A percentile compares a stretch with the other conserved stretches of the same genome.
Evolutionary conservation across 2,113 vertebrate species (phyloP).

Genomic region (Choloepus hoffmanni): DNA sequence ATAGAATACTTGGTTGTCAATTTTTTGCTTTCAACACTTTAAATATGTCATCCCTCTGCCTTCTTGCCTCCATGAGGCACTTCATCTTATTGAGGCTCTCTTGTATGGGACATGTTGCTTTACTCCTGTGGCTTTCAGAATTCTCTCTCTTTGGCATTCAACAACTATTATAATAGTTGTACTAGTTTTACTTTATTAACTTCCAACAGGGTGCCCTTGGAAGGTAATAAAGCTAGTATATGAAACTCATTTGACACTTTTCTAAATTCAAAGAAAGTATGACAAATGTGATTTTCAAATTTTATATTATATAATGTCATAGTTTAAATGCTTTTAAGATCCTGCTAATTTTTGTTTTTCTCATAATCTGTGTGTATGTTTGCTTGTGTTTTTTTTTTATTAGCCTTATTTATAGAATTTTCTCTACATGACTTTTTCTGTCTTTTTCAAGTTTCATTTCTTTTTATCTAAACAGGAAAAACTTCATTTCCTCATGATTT

Average conservation of each 20-base stretch:
- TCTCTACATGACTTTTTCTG: not conserved
- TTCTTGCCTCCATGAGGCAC: no score
- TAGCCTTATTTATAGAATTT: constrained; percentile 13
- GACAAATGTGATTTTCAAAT: constrained; percentile 13
- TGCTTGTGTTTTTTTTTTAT: not conserved
- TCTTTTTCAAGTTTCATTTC: not conserved
- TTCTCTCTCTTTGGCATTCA: no score
- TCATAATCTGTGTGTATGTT: not conserved
- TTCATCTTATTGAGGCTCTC: no score
- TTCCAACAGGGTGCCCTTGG: not conserved
- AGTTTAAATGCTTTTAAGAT: not conserved
- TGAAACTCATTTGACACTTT: not conserved
- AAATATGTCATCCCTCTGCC: no score
- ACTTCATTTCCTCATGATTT: not conserved
- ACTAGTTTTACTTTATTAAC: constrained; percentile 6
- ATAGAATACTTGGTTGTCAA: no score
- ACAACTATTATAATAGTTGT: not conserved
- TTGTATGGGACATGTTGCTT: no score
- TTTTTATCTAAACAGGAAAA: constrained; percentile 37
- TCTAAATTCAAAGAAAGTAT: constrained; percentile 2
- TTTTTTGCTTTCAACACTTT: no score
- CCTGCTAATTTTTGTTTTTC: not conserved
- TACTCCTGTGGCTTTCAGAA: no score
- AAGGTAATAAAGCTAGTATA: not conserved
- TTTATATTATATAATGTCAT: constrained; percentile 16